A percentile compares a stretch with the other conserved stretches of the same genome.
Evolutionary conservation across 1,140 invertebrate species (phyloP).

Genomic region (Diprion similis): DNA sequence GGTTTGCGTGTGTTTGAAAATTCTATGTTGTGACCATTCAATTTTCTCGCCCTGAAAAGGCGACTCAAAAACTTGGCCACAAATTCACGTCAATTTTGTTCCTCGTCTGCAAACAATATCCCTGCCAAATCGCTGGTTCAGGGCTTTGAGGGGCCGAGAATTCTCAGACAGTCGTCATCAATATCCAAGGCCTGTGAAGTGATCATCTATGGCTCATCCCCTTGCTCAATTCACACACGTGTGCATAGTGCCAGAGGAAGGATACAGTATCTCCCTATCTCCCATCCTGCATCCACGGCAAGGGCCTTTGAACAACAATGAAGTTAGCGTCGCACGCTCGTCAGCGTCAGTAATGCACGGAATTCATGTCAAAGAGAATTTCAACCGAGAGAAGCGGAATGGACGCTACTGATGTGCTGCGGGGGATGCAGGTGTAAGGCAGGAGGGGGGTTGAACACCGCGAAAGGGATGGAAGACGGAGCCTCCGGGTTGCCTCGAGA

Average conservation of each 20-base stretch:
- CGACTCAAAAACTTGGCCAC: too few relatives aligned
- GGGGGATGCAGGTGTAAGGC: not conserved
- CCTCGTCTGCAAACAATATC: too few relatives aligned
- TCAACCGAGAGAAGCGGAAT: not conserved
- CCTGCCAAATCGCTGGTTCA: too few relatives aligned
- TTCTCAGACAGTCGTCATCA: too few relatives aligned
- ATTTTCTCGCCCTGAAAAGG: too few relatives aligned
- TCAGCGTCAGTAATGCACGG: slow-evolving; percentile 54
- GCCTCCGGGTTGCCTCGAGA: not conserved
- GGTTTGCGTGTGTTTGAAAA: too few relatives aligned
- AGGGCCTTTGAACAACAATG: slow-evolving; percentile 58
- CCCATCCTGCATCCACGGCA: slow-evolving; percentile 15
- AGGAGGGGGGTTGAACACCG: not conserved
- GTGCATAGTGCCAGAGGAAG: too few relatives aligned
- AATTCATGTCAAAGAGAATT: slow-evolving; percentile 58
- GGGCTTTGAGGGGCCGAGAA: too few relatives aligned
- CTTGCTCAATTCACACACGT: not conserved
- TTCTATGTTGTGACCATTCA: too few relatives aligned
- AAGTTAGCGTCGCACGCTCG: slow-evolving; percentile 53
- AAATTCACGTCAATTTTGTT: too few relatives aligned
- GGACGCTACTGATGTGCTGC: not conserved
- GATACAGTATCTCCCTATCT: not conserved
- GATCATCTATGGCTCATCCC: not conserved
- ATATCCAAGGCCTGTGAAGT: not conserved
- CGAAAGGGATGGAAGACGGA: too few relatives aligned